phyloP scores from a whole-genome alignment of 2,888 invertebrate species.

The Linyphia triangularis region DNA sequence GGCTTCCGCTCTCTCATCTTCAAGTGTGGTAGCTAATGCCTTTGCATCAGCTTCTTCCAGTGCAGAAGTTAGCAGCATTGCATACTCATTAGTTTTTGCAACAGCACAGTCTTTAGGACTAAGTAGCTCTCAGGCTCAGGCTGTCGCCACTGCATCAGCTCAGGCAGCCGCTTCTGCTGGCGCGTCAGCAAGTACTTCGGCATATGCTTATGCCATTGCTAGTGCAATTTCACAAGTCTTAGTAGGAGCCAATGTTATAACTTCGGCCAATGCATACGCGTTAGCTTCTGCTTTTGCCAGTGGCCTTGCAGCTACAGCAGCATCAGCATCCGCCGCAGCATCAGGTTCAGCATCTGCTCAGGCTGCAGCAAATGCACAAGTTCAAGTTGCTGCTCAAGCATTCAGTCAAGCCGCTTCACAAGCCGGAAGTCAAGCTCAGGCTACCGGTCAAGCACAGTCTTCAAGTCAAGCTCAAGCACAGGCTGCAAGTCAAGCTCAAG shows the following conservation, averaged over 20 bases:
- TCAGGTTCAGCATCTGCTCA: too few species aligned
- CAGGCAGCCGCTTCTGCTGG: conserved; percentile 3
- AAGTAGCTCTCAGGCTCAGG: neutral
- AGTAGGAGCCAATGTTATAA: neutral
- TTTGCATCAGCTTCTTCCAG: conserved; percentile 23
- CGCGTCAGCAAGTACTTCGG: neutral
- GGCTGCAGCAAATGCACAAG: too few species aligned
- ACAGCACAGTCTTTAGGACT: neutral
- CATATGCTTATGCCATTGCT: conserved; percentile 11
- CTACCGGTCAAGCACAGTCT: too few species aligned
- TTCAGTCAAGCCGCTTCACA: neutral
- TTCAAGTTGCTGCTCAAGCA: neutral
- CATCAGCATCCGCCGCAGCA: neutral
- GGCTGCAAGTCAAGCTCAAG: too few species aligned
- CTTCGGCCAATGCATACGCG: conserved; percentile 3
- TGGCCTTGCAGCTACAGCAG: neutral
- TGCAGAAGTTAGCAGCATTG: neutral
- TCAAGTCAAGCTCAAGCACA: too few species aligned
- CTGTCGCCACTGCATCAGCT: neutral
- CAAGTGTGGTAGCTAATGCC: conserved; percentile 22
- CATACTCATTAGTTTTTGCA: conserved; percentile 2
- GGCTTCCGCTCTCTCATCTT: neutral
- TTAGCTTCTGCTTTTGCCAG: neutral
- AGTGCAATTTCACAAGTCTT: conserved; percentile 9
- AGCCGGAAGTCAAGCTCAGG: conserved; percentile 13